Conservation (phyloP, 2,888 invertebrate genomes). For the Ophion slaviceki region DNA sequence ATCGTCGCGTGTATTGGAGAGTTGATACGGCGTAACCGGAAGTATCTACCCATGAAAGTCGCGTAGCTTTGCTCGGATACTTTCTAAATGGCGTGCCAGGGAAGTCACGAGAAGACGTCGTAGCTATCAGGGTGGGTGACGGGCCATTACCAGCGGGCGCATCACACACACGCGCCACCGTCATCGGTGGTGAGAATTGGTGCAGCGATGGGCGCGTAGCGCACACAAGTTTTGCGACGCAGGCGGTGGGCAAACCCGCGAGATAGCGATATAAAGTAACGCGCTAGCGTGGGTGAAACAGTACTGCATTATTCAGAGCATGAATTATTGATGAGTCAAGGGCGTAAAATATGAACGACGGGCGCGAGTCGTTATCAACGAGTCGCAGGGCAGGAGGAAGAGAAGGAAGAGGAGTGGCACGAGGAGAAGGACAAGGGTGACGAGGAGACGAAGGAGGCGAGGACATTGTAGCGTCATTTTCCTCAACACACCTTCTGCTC, state of each 20-base stretch:
- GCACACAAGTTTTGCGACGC: slow-evolving; percentile 34
- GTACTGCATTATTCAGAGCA: slow-evolving; percentile 82
- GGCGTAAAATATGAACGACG: slow-evolving; percentile 82
- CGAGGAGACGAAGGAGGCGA: slow-evolving; percentile 17
- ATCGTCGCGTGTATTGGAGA: background rate
- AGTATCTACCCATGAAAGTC: slow-evolving; percentile 9
- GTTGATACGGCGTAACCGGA: background rate
- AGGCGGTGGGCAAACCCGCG: slow-evolving; percentile 54
- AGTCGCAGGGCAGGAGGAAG: slow-evolving; percentile 64
- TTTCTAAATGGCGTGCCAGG: background rate
- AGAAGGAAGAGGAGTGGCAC: background rate
- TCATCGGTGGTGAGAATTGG: background rate
- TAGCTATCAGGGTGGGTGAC: slow-evolving; percentile 10
- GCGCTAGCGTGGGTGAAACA: slow-evolving; percentile 75
- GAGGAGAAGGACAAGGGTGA: background rate
- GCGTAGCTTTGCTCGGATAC: background rate
- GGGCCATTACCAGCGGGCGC: slow-evolving; percentile 8
- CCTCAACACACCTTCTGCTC: slow-evolving; percentile 35
- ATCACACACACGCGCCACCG: background rate
- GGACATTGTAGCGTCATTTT: slow-evolving; percentile 54
- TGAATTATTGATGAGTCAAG: slow-evolving; percentile 82
- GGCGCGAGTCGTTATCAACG: slow-evolving; percentile 82
- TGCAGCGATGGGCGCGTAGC: slow-evolving; percentile 16
- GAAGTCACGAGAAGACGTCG: background rate
- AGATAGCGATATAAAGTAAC: slow-evolving; percentile 77